Evolutionary conservation across 1,140 invertebrate species (phyloP).

Genomic region (Philotrypesis tridentata): DNA sequence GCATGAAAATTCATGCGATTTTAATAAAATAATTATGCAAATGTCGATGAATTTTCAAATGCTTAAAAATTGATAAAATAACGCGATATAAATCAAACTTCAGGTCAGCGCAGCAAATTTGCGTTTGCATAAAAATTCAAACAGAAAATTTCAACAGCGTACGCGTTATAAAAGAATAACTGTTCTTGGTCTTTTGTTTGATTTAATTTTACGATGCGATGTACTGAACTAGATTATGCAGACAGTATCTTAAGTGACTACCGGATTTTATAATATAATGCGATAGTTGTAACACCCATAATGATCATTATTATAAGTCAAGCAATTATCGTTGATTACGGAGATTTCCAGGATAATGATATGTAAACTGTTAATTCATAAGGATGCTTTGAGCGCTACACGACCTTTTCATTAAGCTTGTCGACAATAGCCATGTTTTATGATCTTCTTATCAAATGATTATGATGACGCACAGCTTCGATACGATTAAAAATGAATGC

Average conservation of each 20-base stretch:
- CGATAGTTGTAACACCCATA: background rate
- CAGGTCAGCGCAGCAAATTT: too few relatives aligned
- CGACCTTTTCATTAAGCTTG: background rate
- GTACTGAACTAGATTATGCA: background rate
- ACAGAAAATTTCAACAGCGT: too few relatives aligned
- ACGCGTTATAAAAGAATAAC: too few relatives aligned
- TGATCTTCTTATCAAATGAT: background rate
- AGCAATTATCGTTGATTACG: background rate
- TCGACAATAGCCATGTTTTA: background rate
- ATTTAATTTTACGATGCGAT: background rate
- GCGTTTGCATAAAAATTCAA: too few relatives aligned
- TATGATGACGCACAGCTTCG: background rate
- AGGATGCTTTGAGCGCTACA: background rate
- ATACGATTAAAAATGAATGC: background rate
- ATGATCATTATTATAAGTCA: background rate
- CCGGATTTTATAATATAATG: too few relatives aligned
- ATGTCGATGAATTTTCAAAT: too few relatives aligned
- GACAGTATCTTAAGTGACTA: background rate
- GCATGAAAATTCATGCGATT: too few relatives aligned
- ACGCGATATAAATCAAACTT: too few relatives aligned
- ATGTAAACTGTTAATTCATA: background rate
- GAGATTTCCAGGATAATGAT: background rate
- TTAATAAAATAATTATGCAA: too few relatives aligned
- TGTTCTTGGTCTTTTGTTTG: background rate
- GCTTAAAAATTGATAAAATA: too few relatives aligned